Evolutionary conservation across 2,888 invertebrate genomes (phyloP).

Genomic region (Parelbella ahira): DNA sequence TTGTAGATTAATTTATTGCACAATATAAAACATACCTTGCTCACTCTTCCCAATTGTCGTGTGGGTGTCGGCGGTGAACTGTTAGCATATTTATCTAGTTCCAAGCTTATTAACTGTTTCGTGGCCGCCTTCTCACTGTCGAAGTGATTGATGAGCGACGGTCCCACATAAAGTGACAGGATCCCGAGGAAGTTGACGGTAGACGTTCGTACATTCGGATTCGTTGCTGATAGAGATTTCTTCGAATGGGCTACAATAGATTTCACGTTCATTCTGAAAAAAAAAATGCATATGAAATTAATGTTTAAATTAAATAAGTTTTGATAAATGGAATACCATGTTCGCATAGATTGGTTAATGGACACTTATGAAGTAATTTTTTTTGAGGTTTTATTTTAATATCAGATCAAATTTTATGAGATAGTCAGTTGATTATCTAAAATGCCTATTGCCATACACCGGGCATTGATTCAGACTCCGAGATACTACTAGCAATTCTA

Average conservation of each 20-base stretch:
- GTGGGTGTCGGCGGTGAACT: conserved; percentile 88
- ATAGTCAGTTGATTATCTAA: too few relatives aligned
- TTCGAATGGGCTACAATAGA: conserved; percentile 87
- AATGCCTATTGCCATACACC: too few relatives aligned
- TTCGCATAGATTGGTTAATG: too few relatives aligned
- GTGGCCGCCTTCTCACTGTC: conserved; percentile 93
- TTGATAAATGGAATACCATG: too few relatives aligned
- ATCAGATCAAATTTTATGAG: too few relatives aligned
- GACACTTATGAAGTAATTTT: too few relatives aligned
- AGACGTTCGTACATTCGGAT: conserved; percentile 90
- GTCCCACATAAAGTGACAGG: conserved; percentile 91
- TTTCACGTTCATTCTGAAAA: conserved; percentile 84
- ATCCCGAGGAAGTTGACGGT: conserved; percentile 88
- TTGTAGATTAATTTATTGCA: too few relatives aligned
- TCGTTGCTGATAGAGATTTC: conserved; percentile 91
- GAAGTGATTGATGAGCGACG: conserved; percentile 86
- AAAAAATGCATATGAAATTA: neutral
- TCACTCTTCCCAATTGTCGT: conserved; percentile 77
- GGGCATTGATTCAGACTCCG: too few relatives aligned
- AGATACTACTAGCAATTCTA: too few relatives aligned
- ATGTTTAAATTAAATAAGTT: too few relatives aligned
- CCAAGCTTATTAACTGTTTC: conserved; percentile 90
- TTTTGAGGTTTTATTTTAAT: too few relatives aligned
- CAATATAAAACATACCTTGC: conserved; percentile 61
- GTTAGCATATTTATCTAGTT: conserved; percentile 90